A percentile compares a stretch with the other conserved stretches of the same genome.
Evolutionary conservation across 2,113 vertebrate species (phyloP).

Genomic region (Oryzias javanicus): DNA sequence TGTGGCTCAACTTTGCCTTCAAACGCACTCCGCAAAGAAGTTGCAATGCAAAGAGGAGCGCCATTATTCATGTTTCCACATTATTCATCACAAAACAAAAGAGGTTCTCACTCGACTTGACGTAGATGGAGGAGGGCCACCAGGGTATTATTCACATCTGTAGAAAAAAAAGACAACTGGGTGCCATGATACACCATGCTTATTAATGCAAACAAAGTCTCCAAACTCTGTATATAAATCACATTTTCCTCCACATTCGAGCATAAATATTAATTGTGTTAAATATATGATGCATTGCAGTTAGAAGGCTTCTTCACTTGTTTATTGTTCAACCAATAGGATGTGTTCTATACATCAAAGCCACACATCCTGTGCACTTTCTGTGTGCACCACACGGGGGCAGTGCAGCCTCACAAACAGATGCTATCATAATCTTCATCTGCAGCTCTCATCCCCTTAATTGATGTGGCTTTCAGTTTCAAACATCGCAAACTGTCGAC

Average conservation of each 20-base stretch:
- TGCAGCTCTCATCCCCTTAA: not conserved
- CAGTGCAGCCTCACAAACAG: conserved; percentile 56
- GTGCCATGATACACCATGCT: conserved; percentile 65
- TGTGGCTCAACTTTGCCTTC: conserved; percentile 37
- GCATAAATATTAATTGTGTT: conserved; percentile 72
- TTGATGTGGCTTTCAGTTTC: not conserved
- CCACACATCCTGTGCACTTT: conserved; percentile 27
- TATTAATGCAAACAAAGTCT: conserved; percentile 73
- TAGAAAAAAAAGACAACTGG: conserved; percentile 68
- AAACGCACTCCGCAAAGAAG: conserved; percentile 43
- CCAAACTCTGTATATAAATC: conserved; percentile 65
- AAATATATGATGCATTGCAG: conserved; percentile 61
- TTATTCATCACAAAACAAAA: conserved; percentile 77
- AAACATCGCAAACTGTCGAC: not conserved
- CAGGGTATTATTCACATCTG: conserved; percentile 74
- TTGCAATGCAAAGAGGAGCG: conserved; percentile 32
- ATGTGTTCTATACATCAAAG: conserved; percentile 45
- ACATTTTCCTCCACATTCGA: conserved; percentile 49
- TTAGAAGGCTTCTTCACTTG: conserved; percentile 41
- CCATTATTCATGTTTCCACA: conserved; percentile 71
- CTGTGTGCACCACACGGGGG: conserved; percentile 56
- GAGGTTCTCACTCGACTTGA: conserved; percentile 67
- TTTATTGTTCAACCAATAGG: conserved; percentile 46
- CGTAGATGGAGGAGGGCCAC: conserved; percentile 73
- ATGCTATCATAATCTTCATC: not conserved